Percentiles rank a stretch among this genome's conserved stretches.
Evolutionary conservation across 2,888 invertebrate genomes (phyloP).

Genomic region (Caenorhabditis uteleia): DNA sequence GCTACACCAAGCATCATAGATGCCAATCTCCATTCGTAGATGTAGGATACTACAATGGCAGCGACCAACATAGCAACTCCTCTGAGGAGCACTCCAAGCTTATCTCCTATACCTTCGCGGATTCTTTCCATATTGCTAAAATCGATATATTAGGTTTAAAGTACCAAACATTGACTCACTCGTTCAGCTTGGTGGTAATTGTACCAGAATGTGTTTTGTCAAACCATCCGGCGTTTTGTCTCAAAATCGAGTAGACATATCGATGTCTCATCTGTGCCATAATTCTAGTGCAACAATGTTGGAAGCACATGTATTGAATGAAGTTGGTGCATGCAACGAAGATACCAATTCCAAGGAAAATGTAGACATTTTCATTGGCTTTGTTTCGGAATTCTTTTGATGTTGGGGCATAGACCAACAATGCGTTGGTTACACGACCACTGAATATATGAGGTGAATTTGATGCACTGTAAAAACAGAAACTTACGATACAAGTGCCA

Average conservation of each 20-base stretch:
- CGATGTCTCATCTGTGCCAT: conserved; percentile 54
- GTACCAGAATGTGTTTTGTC: conserved; percentile 60
- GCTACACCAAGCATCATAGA: conserved; percentile 59
- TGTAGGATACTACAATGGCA: conserved; percentile 53
- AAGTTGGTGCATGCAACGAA: conserved; percentile 52
- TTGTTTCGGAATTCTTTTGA: conserved; percentile 47
- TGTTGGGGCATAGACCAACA: conserved; percentile 49
- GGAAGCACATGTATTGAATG: conserved; percentile 62
- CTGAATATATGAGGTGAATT: conserved; percentile 9
- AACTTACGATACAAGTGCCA: conserved; percentile 51
- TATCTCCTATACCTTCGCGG: conserved; percentile 63
- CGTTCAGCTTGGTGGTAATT: conserved; percentile 58
- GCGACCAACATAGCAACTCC: conserved; percentile 56
- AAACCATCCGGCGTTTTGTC: conserved; percentile 65
- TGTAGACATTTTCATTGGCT: conserved; percentile 60
- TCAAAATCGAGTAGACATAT: conserved; percentile 51
- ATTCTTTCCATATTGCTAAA: conserved; percentile 45
- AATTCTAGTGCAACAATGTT: conserved; percentile 53
- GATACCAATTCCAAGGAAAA: conserved; percentile 58
- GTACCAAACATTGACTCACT: conserved; percentile 34
- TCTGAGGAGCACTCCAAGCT: conserved; percentile 60
- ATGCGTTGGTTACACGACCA: conserved; percentile 57
- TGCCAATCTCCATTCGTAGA: conserved; percentile 61
- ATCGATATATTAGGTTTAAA: conserved; percentile 2
- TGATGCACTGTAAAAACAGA: background rate